Conservation (phyloP, 2,888 invertebrate species). For the Chydorus sphaericus region DNA sequence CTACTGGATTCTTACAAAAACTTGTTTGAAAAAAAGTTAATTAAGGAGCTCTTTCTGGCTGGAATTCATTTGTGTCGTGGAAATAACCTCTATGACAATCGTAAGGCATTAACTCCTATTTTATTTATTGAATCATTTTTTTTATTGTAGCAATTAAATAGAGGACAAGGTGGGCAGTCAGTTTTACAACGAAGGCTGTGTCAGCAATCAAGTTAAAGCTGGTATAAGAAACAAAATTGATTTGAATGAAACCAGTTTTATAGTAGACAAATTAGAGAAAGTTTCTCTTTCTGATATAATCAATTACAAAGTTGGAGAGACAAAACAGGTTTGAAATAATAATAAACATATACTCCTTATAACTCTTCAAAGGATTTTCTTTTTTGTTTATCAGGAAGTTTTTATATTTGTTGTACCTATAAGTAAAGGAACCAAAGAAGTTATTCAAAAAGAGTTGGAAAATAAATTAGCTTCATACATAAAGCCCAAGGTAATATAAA, state of each 20-base stretch:
- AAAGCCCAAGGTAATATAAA: background rate
- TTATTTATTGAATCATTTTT: too few relatives aligned
- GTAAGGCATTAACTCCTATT: too few relatives aligned
- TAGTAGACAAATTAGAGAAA: conserved; percentile 43
- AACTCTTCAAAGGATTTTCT: background rate
- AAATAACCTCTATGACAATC: too few relatives aligned
- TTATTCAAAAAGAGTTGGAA: too few relatives aligned
- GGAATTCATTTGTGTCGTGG: conserved; percentile 65
- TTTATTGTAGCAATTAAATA: too few relatives aligned
- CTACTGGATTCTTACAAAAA: conserved; percentile 57
- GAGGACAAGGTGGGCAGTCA: conserved; percentile 37
- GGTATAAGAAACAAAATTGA: conserved; percentile 77
- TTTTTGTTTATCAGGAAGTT: too few relatives aligned
- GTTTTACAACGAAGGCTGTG: conserved; percentile 55
- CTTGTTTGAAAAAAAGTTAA: conserved; percentile 51
- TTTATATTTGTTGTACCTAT: too few relatives aligned
- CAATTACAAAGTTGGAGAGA: conserved; percentile 57
- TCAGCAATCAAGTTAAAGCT: conserved; percentile 71
- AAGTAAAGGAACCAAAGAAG: too few relatives aligned
- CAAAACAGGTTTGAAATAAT: conserved; percentile 31
- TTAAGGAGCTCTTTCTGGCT: conserved; percentile 68
- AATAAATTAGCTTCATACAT: background rate
- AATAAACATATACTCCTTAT: too few relatives aligned
- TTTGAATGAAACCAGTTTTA: conserved; percentile 64
- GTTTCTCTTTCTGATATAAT: conserved; percentile 64